phyloP scores from a whole-genome alignment of 1,140 invertebrate species.

The Delia radicum region DNA sequence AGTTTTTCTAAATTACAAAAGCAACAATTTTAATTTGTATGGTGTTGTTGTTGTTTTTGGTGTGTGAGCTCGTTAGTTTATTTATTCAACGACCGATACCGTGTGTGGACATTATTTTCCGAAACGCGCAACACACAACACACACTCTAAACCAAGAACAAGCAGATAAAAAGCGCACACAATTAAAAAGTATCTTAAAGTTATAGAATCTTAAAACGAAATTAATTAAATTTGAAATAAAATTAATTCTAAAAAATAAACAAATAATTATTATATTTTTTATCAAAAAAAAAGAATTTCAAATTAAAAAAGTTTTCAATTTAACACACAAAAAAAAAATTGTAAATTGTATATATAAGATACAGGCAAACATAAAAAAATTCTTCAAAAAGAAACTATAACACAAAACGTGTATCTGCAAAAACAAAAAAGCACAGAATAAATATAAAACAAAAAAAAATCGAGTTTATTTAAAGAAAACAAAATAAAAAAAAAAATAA shows the following conservation, averaged over 20 bases:
- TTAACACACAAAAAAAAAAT: too few species aligned
- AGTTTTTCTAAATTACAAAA: background rate
- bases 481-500: conserved; percentile 13
- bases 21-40: background rate
- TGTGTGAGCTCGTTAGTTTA: conserved; percentile 36
- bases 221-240: background rate
- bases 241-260: background rate
- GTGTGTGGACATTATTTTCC: conserved; percentile 53
- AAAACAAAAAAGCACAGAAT: background rate
- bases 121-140: conserved; percentile 38
- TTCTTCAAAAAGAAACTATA: background rate
- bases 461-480: conserved; percentile 30
- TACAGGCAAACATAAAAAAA: too few species aligned
- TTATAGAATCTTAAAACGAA: too few species aligned
- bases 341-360: background rate
- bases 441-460: background rate
- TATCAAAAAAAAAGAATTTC: too few species aligned
- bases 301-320: background rate
- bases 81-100: conserved; percentile 52
- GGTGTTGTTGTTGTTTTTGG: background rate
- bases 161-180: too few species aligned
- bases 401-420: background rate
- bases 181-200: too few species aligned
- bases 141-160: too few species aligned
- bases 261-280: background rate